Base-by-base conservation (phyloP, 2,113 vertebrate genomes). In the Perca fluviatilis region DNA sequence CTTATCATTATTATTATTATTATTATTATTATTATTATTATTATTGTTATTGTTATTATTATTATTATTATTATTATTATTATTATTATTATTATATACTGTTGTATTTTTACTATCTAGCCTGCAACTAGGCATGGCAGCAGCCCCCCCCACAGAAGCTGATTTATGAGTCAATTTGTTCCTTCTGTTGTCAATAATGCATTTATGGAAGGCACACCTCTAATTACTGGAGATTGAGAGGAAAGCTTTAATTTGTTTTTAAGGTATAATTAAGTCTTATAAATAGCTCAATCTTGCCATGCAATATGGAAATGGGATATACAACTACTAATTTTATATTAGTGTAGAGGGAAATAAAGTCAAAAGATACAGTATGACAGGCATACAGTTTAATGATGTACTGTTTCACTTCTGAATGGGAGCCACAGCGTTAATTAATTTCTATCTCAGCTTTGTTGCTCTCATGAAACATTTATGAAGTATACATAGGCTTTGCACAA, bases 221-320 rank as follows among this genome's bases (percentile, higher is more conserved):
- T 86, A 25, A 78, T 81, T 73, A 66, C 27, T 50, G 49, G 74
- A 66, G 75, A 75, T 73, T 68, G 66, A 80, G 74, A 74, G 47
- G 46, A 57, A 82, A 65, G 72, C 74, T 71, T 77, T 79, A 84
- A 89, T 91, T 85, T 67, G 72, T 85, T 88, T 75, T 87, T 81
- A 84, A 83, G 43, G 61, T 54, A 66, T 89, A 86, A 89, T 92
- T 87, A 89, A 84, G 85, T 74, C 64, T 82, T 54, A 68, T 63
- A 69, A 86, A 75, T 74, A 73, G 62, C 80, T 85, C 78, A 72
- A 74, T 81, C 68, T 75, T 67, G 47, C 33, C 72, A 64, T 64
- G 47, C 58, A 58, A 67, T 90, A 77, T 76, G 69, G 51, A 78
- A 80, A 80, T 83, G 10, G 63, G 18, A 76, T 54, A 14, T 12